Evolutionary conservation across 2,113 vertebrate species (phyloP).

Genomic region (Oxygymnocypris stewartii): DNA sequence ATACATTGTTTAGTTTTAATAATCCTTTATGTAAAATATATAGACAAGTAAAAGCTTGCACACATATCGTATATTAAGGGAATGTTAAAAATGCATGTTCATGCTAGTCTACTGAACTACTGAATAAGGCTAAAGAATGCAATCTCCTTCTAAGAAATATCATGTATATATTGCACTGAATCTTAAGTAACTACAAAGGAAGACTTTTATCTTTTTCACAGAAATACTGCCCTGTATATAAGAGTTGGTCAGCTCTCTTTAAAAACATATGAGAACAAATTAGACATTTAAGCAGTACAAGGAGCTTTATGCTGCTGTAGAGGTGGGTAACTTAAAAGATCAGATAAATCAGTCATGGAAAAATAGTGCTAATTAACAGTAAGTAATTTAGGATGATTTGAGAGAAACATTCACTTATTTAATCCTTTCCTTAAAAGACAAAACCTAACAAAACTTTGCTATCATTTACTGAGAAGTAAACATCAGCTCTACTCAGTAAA

Average conservation of each 20-base stretch:
- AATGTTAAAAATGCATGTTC: not conserved
- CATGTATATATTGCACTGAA: not conserved
- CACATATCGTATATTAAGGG: not conserved
- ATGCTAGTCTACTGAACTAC: not conserved
- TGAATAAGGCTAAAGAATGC: not conserved
- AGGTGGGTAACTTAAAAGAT: not conserved
- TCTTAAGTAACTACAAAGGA: not conserved
- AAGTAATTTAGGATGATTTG: not conserved
- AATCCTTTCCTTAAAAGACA: not conserved
- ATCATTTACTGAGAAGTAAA: too few species aligned
- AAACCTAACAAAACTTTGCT: not conserved
- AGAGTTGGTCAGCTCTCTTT: not conserved
- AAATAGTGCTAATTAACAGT: not conserved
- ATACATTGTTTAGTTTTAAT: not conserved
- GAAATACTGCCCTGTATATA: not conserved
- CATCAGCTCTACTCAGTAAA: not conserved
- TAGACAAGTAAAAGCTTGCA: not conserved
- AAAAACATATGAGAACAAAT: slow-evolving; percentile 7
- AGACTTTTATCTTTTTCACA: slow-evolving; percentile 8
- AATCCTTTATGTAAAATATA: not conserved
- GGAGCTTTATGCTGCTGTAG: not conserved
- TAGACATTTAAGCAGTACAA: not conserved
- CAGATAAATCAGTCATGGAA: not conserved
- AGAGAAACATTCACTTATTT: not conserved
- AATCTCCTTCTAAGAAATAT: not conserved